Conservation (phyloP, 2,888 invertebrate genomes). For the Melitaea athalia region DNA sequence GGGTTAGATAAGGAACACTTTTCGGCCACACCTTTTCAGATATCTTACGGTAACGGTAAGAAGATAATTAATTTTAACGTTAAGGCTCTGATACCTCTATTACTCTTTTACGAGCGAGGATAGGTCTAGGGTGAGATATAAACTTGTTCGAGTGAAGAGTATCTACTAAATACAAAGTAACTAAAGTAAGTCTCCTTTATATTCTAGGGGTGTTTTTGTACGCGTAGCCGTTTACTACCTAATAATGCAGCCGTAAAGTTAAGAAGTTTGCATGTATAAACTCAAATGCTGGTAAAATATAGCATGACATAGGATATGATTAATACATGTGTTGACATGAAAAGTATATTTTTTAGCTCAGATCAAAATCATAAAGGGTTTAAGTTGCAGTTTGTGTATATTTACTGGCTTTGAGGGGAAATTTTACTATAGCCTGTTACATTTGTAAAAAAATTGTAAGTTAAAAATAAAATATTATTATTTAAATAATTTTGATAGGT, state of each 20-base stretch:
- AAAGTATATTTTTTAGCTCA: too few species aligned
- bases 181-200: background rate
- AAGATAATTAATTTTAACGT: constrained; percentile 1
- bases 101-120: constrained; percentile 1
- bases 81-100: background rate
- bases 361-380: too few species aligned
- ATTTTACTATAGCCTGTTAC: too few species aligned
- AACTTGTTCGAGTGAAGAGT: constrained; percentile 5
- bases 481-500: too few species aligned
- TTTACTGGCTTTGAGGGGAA: too few species aligned
- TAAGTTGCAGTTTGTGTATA: too few species aligned
- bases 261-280: background rate
- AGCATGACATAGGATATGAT: too few species aligned
- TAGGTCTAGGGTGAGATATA: constrained; percentile 1
- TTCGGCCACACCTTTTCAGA: background rate
- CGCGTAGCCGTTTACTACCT: background rate
- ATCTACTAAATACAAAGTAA: background rate
- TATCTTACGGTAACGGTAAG: background rate
- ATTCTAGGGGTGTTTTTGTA: background rate
- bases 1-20: too few species aligned
- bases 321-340: too few species aligned
- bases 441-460: too few species aligned
- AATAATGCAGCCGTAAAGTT: background rate
- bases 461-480: too few species aligned
- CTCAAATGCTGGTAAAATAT: too few species aligned